phyloP scores from a whole-genome alignment of 2,113 vertebrate genomes.

The Chamaetylas fuelleborni region DNA sequence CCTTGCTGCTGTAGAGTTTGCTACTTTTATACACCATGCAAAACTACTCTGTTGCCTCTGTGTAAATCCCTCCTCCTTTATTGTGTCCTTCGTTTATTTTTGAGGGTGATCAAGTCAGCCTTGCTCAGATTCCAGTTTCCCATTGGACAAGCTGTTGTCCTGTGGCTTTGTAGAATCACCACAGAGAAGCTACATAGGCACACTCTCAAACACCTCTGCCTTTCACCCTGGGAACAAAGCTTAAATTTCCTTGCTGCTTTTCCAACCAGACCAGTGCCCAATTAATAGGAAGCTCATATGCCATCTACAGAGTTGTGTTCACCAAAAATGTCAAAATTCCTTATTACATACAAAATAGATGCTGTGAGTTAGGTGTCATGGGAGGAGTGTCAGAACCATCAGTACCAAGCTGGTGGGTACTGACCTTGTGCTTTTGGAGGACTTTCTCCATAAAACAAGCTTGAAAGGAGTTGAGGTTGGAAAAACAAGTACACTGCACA shows the following conservation, averaged over 20 bases:
- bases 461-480: neutral
- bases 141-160: neutral
- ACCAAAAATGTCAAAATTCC: neutral
- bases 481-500: neutral
- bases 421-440: neutral
- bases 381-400: neutral
- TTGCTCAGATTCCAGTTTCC: neutral
- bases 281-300: neutral
- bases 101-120: neutral
- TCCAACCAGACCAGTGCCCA: neutral
- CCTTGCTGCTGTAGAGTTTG: neutral
- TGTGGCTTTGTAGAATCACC: neutral
- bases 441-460: neutral
- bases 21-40: neutral
- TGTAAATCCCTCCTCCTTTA: neutral
- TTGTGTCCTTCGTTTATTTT: neutral
- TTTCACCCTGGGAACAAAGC: neutral
- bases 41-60: neutral
- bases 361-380: neutral
- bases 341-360: neutral
- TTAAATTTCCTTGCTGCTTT: neutral
- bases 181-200: accelerated
- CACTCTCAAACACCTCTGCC: accelerated
- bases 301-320: neutral
- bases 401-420: neutral